Evolutionary conservation across 1,140 invertebrate genomes (phyloP).

Genomic region (Neocloeon triangulifer): DNA sequence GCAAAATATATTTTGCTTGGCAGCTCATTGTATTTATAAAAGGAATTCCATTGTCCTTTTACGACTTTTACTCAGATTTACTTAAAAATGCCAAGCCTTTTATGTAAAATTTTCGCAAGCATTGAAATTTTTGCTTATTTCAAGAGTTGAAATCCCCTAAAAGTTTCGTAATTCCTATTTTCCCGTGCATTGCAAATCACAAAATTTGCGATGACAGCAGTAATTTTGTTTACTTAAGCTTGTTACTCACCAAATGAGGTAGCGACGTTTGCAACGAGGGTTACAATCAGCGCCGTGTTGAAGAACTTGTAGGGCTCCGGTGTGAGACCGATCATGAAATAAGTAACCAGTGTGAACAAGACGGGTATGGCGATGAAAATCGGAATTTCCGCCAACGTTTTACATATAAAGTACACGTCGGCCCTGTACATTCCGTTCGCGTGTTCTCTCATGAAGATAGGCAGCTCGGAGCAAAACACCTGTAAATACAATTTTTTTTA

Average conservation of each 20-base stretch:
- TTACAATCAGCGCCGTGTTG: constrained; percentile 43
- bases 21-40: no score
- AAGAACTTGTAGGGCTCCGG: constrained; percentile 46
- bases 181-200: no score
- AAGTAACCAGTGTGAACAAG: constrained; percentile 63
- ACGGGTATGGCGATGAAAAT: constrained; percentile 60
- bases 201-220: no score
- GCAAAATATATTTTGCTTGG: no score
- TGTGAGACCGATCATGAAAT: constrained; percentile 72
- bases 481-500: no score
- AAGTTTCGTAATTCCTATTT: no score
- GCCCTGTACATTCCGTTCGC: constrained; percentile 79
- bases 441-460: constrained; percentile 79
- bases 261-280: constrained; percentile 71
- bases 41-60: no score
- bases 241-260: constrained; percentile 62
- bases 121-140: no score
- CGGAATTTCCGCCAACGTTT: constrained; percentile 70
- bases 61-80: no score
- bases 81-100: no score
- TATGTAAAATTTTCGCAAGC: no score
- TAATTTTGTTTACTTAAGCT: neutral
- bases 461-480: constrained; percentile 81
- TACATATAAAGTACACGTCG: constrained; percentile 82
- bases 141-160: no score